Percentiles rank a stretch among this genome's conserved stretches.
Evolutionary conservation across 2,113 vertebrate genomes (phyloP).

Genomic region (Albula goreensis): DNA sequence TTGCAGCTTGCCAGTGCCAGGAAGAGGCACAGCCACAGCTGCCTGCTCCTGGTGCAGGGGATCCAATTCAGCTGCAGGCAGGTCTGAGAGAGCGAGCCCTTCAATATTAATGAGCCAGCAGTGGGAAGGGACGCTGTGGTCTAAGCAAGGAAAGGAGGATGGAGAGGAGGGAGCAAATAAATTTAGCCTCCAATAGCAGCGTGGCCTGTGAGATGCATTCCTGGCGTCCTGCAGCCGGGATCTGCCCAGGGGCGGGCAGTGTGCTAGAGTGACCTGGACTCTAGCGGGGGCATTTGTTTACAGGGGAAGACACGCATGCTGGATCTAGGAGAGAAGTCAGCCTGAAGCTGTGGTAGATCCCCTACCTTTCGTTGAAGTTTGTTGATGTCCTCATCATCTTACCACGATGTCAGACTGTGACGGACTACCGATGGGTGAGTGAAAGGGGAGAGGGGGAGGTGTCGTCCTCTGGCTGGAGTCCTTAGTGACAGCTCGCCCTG

Average conservation of each 20-base stretch:
- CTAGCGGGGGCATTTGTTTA: conserved; percentile 32
- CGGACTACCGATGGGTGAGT: conserved; percentile 84
- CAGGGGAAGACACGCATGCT: not conserved
- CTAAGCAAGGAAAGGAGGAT: conserved; percentile 52
- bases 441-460: conserved; percentile 23
- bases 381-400: conserved; percentile 39
- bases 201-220: conserved; percentile 70
- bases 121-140: conserved; percentile 62
- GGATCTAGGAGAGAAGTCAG: not conserved
- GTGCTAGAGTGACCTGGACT: not conserved
- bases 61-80: not conserved
- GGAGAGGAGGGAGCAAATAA: conserved; percentile 79
- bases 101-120: conserved; percentile 35
- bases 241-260: conserved; percentile 52
- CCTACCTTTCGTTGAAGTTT: conserved; percentile 34
- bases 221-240: conserved; percentile 72
- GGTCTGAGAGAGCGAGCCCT: conserved; percentile 23
- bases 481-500: conserved; percentile 60
- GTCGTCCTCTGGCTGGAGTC: conserved; percentile 45
- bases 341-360: not conserved
- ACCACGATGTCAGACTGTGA: conserved; percentile 91
- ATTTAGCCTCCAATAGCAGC: conserved; percentile 91
- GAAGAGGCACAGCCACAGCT: not conserved
- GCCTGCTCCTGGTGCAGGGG: conserved; percentile 5
- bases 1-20: not conserved